Base-by-base conservation (phyloP, 2,888 invertebrate genomes). In the Bombylius major region DNA sequence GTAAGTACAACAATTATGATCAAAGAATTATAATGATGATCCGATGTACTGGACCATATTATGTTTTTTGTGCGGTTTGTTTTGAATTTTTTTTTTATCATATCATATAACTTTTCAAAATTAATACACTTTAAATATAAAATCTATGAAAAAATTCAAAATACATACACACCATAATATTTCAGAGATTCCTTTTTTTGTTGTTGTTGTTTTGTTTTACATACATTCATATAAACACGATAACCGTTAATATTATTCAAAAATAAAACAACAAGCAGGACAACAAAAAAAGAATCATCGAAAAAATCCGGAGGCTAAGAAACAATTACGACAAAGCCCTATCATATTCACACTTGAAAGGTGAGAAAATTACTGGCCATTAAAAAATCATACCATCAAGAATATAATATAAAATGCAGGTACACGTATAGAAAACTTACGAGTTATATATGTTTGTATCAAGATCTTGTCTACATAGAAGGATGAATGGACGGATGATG, bases 291-390 rank as follows among this genome's bases (percentile, higher is more conserved):
- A 42, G 11, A 23, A 42, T 11, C 11, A 42, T 11, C 7, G 11
- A 42, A 42, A 54, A 58, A 59, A 59, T 56, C 59, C 59, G 59
- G 59, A 56, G 59, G 59, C 59, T 59, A 59, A 59, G 56, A 59
- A 59, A 59, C 58, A 59, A 59, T 59, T 59, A 58, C 58, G 58
- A 47, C 50, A 53, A 46, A 51, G 53, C 50, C 54, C 72, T 70
- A 71, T 72, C 73, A 72, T 72, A 72, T 72, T 72, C 72, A 72
- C 72, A 72, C 72, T 72, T 72, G 70, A 68, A 71, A 72, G 72
- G 73, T 73, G 72, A 72, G 72, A 72, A 73, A 72, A 72, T 72
- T 72, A 71, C 71, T 63, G 70, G 71, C 73, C 71, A 73, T 72
- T 72, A 73, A 73, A 73, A 73, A 70, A 69, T 70, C 71, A 72